Base-by-base conservation (phyloP, 1,140 invertebrate species). In the Asbolus verrucosus region DNA sequence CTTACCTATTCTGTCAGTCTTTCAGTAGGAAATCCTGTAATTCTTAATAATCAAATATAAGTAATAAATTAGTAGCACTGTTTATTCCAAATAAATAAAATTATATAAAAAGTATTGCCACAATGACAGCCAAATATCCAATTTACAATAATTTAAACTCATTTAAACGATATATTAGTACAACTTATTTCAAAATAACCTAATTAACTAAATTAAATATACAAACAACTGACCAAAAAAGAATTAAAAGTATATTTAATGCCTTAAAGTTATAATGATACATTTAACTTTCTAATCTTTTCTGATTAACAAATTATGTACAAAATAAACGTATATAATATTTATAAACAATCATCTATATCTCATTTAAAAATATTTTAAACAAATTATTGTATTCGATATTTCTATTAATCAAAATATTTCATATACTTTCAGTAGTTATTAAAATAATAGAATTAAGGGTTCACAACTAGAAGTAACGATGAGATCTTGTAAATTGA, bases 11-110 rank as follows among this genome's bases (percentile, higher is more conserved):
- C 21, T 24, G 11, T 6, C 19, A 46, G 15, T 46, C 41, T 18
- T 16, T 16, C 39, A 8, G 6, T 18, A 8, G 16, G 9, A 9
- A 18, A 18, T 46, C 9, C 2, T 46, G n/a, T 19, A 18, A 0
- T 19, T 46, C 19, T 46, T 15, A 46, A 46, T 46, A 18, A 46
- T 14, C 2, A 46, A 46, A 46, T 46, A 19, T n/a, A n/a, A n/a
- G n/a, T n/a, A n/a, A 46, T 18, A 54, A 54, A 54, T 27, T 36
- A 14, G 24, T 54, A 31, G 2, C 21, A 39, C 61, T 39, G 33
- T 63, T 63, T 62, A 63, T 63, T 63, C 61, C 24, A 63, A 63
- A 63, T 63, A 63, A 63, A 63, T 63, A 63, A 62, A 63, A 63
- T 63, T 21, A 63, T 63, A 63, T 63, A 63, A 63, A 63, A n/a